Conservation (phyloP, 2,888 invertebrate species). For the Didymodactylos carnosus region DNA sequence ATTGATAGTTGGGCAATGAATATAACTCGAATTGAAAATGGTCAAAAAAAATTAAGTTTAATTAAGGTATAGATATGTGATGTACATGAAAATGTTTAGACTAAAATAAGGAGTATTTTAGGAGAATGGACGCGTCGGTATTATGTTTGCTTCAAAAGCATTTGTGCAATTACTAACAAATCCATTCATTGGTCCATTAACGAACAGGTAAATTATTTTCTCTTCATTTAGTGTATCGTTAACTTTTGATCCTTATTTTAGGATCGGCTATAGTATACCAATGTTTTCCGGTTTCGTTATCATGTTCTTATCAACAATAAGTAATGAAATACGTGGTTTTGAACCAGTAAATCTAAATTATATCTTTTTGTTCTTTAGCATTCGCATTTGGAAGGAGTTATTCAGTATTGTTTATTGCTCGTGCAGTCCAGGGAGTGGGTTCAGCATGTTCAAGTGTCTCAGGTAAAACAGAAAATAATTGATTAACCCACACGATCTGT, state of each 20-base stretch:
- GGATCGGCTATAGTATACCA: conserved; percentile 95
- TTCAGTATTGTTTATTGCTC: conserved; percentile 70
- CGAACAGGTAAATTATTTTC: conserved; percentile 56
- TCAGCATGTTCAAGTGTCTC: conserved; percentile 96
- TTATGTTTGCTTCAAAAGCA: conserved; percentile 96
- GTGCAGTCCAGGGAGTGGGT: conserved; percentile 89
- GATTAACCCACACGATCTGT: rapidly evolving
- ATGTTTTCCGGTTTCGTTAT: conserved; percentile 96
- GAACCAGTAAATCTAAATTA: too few species aligned
- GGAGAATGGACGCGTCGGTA: conserved; percentile 51
- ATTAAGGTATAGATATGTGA: background rate
- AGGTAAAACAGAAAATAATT: conserved; percentile 42
- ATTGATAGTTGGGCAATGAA: background rate
- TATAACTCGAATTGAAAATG: background rate
- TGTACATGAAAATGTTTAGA: background rate
- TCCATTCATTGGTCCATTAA: conserved; percentile 92
- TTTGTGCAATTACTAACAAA: conserved; percentile 86
- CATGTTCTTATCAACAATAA: conserved; percentile 90
- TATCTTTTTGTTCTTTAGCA: too few species aligned
- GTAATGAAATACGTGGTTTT: too few species aligned
- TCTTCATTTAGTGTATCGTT: background rate
- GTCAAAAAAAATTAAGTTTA: background rate
- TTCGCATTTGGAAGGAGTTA: conserved; percentile 93
- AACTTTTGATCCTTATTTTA: conserved; percentile 37
- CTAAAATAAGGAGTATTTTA: background rate